Base-by-base conservation (phyloP, 2,888 invertebrate species). In the Amphipyra tragopoginis region DNA sequence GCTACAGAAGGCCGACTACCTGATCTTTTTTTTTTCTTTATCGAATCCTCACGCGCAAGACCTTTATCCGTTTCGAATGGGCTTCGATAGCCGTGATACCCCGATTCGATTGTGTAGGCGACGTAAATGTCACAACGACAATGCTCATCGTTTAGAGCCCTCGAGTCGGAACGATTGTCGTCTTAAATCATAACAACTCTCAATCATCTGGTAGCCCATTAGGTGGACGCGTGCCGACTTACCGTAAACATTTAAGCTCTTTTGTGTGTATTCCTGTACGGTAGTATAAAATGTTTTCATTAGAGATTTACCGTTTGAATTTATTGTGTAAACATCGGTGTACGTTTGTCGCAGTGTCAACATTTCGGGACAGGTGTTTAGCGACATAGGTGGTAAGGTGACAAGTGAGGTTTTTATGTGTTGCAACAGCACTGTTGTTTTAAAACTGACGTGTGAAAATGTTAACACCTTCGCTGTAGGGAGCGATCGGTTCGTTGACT, bases 111-210 rank as follows among this genome's bases (percentile, higher is more conserved):
- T 92, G 90, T 92, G 87, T 86, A 81, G 84, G 84, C 85, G 86
- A 85, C 86, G 81, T 86, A 86, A 87, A 87, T 87, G 90, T 88
- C 90, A 86, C 67, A 81, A 74, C 81, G 77, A 93, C 93, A 93
- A 93, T 90, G 85, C 85, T 80, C 77, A 80, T 82, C 87, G 83
- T 87, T 90, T 83, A 85, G 77, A 82, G 80, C 81, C 80, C 84
- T 83, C 81, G 74, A 83, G 80, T 81, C 77, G 83, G 80, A 77
- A 82, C 82, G 84, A 82, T 86, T 87, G 80, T 80, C 80, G 69
- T 71, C 68, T 77, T 79, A 80, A 88, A 89, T 90, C 89, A 90
- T 88, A 90, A 90, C 86, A 88, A 77, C 82, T 77, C 82, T 87
- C 86, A 83, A 86, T 87, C 86, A 86, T 85, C 80, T 82, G 77